A percentile compares a stretch with the other conserved stretches of the same genome.
Conservation (phyloP, 2,888 invertebrate species). For the Drosophila setosimentum region DNA sequence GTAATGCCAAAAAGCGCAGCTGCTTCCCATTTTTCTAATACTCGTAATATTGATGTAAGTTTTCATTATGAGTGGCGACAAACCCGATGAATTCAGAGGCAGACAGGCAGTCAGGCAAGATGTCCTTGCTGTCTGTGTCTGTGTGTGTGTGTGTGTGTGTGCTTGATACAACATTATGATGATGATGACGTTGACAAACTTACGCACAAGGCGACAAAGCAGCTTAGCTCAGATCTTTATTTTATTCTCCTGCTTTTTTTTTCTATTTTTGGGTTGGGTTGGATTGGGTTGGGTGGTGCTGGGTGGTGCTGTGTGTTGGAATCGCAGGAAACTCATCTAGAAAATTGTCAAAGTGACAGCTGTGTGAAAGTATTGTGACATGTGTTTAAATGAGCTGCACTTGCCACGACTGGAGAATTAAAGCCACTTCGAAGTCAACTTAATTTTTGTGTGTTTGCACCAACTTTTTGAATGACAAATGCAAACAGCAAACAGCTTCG, state of each 20-base stretch:
- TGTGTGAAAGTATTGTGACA: slow-evolving; percentile 81
- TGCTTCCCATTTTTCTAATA: slow-evolving; percentile 72
- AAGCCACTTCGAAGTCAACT: slow-evolving; percentile 63
- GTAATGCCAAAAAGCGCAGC: slow-evolving; percentile 54
- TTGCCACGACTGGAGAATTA: slow-evolving; percentile 55
- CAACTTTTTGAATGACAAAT: slow-evolving; percentile 67
- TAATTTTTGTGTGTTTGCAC: slow-evolving; percentile 61
- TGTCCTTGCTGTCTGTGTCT: slow-evolving; percentile 12
- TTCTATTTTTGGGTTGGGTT: slow-evolving; percentile 12
- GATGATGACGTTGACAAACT: slow-evolving; percentile 78
- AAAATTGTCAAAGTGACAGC: slow-evolving; percentile 82
- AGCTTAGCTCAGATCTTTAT: slow-evolving; percentile 64
- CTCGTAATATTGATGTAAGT: slow-evolving; percentile 73
- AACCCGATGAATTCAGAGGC: slow-evolving; percentile 32
- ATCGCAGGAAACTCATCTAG: slow-evolving; percentile 79
- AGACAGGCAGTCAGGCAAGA: slow-evolving; percentile 6
- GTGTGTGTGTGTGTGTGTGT: slow-evolving; percentile 11
- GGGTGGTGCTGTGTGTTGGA: slow-evolving; percentile 27
- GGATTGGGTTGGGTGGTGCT: too few relatives aligned
- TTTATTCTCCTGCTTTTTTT: slow-evolving; percentile 5
- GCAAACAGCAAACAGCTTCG: slow-evolving; percentile 51
- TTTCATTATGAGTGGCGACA: slow-evolving; percentile 70
- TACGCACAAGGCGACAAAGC: slow-evolving; percentile 58
- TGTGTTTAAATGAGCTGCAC: slow-evolving; percentile 81
- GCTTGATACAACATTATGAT: slow-evolving; percentile 55